Evolutionary conservation across 2,797 vertebrate species (phyloP).

Genomic region (Erethizon dorsatum): DNA sequence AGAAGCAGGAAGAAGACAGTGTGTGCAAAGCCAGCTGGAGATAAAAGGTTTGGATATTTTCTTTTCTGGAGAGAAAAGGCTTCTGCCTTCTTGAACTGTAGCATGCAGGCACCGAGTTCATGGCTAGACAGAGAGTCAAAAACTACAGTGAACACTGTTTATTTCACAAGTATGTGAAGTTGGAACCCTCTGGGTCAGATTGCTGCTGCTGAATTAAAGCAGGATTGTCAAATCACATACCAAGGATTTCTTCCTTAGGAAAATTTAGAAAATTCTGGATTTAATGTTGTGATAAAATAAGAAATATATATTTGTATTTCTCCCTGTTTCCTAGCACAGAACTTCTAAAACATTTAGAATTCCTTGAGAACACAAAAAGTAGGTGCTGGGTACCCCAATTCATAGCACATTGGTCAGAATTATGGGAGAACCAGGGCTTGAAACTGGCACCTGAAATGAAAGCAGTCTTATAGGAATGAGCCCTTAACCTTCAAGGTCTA

Average conservation of each 20-base stretch:
- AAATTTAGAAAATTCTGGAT: not conserved
- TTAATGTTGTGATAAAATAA: not conserved
- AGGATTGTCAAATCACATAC: not conserved
- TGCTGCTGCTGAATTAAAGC: not conserved
- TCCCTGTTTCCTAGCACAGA: not conserved
- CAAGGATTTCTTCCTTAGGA: not conserved
- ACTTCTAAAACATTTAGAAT: not conserved
- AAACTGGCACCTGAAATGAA: accelerated
- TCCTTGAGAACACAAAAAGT: not conserved
- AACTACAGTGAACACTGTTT: not conserved
- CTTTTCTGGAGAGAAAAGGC: not conserved
- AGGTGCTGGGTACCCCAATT: not conserved
- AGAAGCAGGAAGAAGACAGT: not conserved
- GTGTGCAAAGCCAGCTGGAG: not conserved
- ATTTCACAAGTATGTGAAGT: not conserved
- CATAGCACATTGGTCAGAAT: not conserved
- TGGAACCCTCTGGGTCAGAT: not conserved
- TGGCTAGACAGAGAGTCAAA: not conserved
- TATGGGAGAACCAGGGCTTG: not conserved
- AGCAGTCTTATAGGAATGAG: accelerated
- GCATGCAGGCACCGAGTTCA: not conserved
- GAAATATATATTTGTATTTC: not conserved
- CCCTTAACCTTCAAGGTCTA: not conserved
- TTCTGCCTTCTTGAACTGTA: accelerated
- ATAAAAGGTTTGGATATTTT: not conserved